phyloP scores from a whole-genome alignment of 2,888 invertebrate genomes.

The Chydorus sphaericus region DNA sequence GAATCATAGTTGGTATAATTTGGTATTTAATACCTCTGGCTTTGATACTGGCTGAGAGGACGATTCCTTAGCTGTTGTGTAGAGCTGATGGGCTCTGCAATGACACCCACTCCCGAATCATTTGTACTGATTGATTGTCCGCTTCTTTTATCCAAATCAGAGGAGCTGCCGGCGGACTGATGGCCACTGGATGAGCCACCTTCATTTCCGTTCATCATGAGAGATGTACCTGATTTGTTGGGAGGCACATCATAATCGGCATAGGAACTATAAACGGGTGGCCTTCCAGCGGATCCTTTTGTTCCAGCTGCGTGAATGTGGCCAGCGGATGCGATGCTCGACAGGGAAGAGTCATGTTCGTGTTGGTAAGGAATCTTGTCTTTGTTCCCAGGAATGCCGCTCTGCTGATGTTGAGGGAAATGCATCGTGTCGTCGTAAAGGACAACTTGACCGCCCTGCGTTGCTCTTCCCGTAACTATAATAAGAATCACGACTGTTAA shows the following conservation, averaged over 20 bases:
- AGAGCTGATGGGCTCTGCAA: no score
- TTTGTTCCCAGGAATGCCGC: background rate
- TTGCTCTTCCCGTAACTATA: no score
- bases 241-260: constrained; percentile 12
- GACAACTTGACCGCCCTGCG: constrained; percentile 13
- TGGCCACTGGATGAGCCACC: constrained; percentile 13
- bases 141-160: constrained; percentile 50
- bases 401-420: constrained; percentile 4
- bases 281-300: background rate
- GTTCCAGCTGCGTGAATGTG: background rate
- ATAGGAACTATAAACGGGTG: constrained; percentile 6
- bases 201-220: background rate
- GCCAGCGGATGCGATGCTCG: constrained; percentile 5
- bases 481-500: no score
- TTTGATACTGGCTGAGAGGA: no score
- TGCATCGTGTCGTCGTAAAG: constrained; percentile 15
- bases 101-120: constrained; percentile 22
- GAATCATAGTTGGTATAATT: no score
- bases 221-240: background rate
- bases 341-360: background rate
- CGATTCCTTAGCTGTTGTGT: no score
- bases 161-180: constrained; percentile 39
- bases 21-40: no score
- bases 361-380: background rate
- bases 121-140: constrained; percentile 28